Evolutionary conservation across 2,113 vertebrate species (phyloP), one percentile per base, ranked within the genome.

Genomic region (Neogobius melanostomus): DNA sequence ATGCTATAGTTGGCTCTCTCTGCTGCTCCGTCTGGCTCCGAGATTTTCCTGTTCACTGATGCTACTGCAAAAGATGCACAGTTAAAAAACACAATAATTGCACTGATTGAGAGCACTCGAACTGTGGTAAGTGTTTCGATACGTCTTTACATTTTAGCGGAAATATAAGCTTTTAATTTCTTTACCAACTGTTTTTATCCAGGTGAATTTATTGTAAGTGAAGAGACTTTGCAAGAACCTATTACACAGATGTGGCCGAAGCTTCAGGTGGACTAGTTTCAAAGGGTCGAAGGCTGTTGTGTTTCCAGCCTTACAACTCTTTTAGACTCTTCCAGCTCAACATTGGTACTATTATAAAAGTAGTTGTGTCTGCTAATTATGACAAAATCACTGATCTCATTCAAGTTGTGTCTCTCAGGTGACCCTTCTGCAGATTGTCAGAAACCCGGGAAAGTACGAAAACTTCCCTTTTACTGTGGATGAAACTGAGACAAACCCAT

Each of bases 21-120:
- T 9, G 62, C 45, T 17, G 69, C 69, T 9, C 82, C 80, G 48
- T 28, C 74, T 45, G 64, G 57, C 44, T 82, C 82, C 52, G 60
- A 84, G 42, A 82, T 87, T 46, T 87, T 78, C 50, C 48, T 87
- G 10, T 87, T 84, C 50, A 84, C 85, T 21, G 85, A 87, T 60
- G 72, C 72, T 5, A 2, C 66, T 8, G 52, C 77, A 15, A 84
- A 82, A 42, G 85, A 87, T 36, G 6, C 7, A 0, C 6, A 71
- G 8, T 63, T 84, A 44, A 51, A 36, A 28, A 66, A 16, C n/a
- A 16, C 71, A 11, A 45, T 87, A 48, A 64, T 12, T 0, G 72
- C 82, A 15, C 65, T 82, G 14, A 81, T 76, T 0, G 21, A 84
- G 68, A 51, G 15, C 53, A 82, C 74, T 44, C 56, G 65, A 45